phyloP scores from a whole-genome alignment of 2,113 vertebrate species.

The Rostratula benghalensis region DNA sequence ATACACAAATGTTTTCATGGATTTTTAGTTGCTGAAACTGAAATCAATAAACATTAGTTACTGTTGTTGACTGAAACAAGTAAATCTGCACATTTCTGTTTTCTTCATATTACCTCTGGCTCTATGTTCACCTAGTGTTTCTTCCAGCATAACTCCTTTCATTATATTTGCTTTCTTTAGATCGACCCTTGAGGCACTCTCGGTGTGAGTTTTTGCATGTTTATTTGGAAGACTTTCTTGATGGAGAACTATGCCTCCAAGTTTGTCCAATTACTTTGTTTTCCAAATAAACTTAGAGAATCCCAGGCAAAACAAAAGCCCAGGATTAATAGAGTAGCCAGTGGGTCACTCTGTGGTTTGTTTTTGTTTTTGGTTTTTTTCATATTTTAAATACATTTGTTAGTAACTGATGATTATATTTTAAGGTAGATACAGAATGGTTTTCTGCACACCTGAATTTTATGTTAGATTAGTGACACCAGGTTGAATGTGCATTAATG shows the following conservation, averaged over 20 bases:
- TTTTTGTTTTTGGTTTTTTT: neutral
- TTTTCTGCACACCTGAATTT: neutral
- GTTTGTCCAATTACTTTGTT: neutral
- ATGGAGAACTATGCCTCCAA: neutral
- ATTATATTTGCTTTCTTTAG: neutral
- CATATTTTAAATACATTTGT: neutral
- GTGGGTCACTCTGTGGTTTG: neutral
- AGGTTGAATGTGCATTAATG: neutral
- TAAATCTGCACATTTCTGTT: slow-evolving; percentile 52
- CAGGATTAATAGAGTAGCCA: neutral
- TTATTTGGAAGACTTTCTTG: neutral
- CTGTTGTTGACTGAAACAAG: slow-evolving; percentile 39
- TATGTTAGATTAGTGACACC: neutral
- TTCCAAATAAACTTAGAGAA: neutral
- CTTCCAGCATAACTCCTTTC: neutral
- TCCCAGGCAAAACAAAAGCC: neutral
- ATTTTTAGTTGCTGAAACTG: slow-evolving; percentile 63
- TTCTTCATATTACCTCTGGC: neutral
- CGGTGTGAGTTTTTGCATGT: neutral
- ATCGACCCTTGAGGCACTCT: neutral
- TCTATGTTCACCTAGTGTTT: neutral
- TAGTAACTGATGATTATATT: neutral
- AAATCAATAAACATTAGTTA: slow-evolving; percentile 60
- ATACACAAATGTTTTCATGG: slow-evolving; percentile 47
- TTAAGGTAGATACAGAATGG: neutral